Evolutionary conservation across 2,797 vertebrate species (phyloP).

Genomic region (Hafferia zeledoni): DNA sequence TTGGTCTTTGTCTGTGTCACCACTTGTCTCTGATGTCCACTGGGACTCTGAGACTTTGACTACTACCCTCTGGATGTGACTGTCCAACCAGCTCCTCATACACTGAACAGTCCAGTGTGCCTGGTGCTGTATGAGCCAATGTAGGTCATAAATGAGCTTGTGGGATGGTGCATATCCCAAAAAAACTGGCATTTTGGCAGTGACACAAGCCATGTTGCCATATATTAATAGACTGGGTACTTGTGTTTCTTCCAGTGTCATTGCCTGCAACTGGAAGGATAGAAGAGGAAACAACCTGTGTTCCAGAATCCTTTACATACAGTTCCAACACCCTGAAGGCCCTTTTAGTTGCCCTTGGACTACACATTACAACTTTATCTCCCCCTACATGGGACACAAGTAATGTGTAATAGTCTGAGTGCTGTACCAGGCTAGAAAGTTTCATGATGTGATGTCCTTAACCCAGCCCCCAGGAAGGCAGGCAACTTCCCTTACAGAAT

Average conservation of each 20-base stretch:
- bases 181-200: background rate
- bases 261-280: background rate
- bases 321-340: background rate
- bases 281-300: background rate
- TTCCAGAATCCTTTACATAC: background rate
- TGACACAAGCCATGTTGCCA: background rate
- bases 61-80: background rate
- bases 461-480: background rate
- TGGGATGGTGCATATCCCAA: too few relatives aligned
- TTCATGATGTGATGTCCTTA: background rate
- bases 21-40: background rate
- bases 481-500: background rate
- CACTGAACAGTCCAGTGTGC: background rate
- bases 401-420: background rate
- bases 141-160: too few relatives aligned
- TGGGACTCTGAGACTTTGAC: background rate
- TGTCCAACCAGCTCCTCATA: background rate
- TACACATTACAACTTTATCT: accelerated
- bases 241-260: background rate
- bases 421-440: background rate
- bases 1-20: background rate
- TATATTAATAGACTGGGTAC: background rate
- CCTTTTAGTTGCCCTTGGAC: background rate
- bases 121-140: background rate
- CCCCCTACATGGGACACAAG: background rate